Base-by-base conservation (phyloP, 2,888 invertebrate species). In the Stenoptilia bipunctidactyla region DNA sequence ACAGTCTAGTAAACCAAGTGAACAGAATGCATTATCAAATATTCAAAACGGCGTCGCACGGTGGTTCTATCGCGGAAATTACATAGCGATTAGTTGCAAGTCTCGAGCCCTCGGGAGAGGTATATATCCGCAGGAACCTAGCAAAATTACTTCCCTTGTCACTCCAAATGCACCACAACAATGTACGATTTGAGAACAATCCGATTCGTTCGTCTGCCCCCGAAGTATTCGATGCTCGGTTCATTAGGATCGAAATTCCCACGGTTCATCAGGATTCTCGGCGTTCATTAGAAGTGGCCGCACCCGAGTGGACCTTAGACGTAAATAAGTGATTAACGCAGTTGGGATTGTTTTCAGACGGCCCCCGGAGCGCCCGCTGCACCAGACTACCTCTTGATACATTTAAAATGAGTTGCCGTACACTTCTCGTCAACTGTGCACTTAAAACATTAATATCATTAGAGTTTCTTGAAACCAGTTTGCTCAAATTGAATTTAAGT, bases 311-410 rank as follows among this genome's bases (percentile, higher is more conserved):
- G 74, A 71, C 72, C 61, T 60, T 56, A 64, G 69, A 63, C 73
- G 73, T 82, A 80, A 83, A 83, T 83, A 82, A 80, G 79, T 80
- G 82, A 82, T 82, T 79, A 82, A 80, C 74, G 73, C 77, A 76
- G 77, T 76, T 75, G 65, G 69, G 68, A 77, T 83, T 83, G 82
- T 82, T 82, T 77, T 77, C 71, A 69, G 69, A 62, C 66, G 62
- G 56, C 61, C 56, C 44, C 44, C 48, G 47, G 48, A 13, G 36
- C 50, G 44, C 53, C 50, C 57, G 56, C 57, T 70, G 72, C 75
- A 70, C 61, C 66, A 58, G 54, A 55, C 55, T 56, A 52, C 56
- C 70, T 70, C 66, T 73, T 75, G 70, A 71, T 77, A 75, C 76
- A 79, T 77, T 76, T 76, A 64, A 63, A 69, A 77, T 76, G 73